Evolutionary conservation across 64 coral and sea anemone species (phyloP).

Genomic region (Catalaphyllia jardinei): DNA sequence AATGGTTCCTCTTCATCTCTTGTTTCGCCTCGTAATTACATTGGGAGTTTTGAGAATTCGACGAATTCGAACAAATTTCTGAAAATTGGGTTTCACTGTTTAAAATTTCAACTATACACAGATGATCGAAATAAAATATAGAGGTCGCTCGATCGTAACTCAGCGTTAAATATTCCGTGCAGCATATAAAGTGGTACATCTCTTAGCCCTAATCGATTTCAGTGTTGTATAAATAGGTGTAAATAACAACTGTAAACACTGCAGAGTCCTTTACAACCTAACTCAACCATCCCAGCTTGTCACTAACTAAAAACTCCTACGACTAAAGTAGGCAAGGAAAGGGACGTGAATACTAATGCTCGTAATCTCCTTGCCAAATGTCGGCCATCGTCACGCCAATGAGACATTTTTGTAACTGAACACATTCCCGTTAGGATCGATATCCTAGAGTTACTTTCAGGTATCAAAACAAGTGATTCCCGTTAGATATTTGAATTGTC

Average conservation of each 20-base stretch:
- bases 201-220: slow-evolving; percentile 39
- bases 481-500: background rate
- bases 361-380: background rate
- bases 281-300: background rate
- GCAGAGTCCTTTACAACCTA: slow-evolving; percentile 1
- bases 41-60: background rate
- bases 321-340: background rate
- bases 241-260: slow-evolving; percentile 53
- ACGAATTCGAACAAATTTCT: background rate
- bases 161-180: slow-evolving; percentile 36
- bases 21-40: background rate
- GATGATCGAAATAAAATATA: background rate
- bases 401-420: background rate
- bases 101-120: background rate
- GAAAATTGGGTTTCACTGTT: background rate
- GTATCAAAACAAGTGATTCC: slow-evolving; percentile 10
- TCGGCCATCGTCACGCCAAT: background rate
- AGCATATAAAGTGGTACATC: slow-evolving; percentile 35
- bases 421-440: background rate
- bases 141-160: slow-evolving; percentile 18
- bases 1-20: background rate
- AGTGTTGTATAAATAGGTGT: slow-evolving; percentile 59
- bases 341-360: background rate
- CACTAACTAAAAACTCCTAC: background rate
- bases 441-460: background rate